Base-by-base conservation (phyloP, 92 coral and sea anemone species). In the Bergia puertoricense region DNA sequence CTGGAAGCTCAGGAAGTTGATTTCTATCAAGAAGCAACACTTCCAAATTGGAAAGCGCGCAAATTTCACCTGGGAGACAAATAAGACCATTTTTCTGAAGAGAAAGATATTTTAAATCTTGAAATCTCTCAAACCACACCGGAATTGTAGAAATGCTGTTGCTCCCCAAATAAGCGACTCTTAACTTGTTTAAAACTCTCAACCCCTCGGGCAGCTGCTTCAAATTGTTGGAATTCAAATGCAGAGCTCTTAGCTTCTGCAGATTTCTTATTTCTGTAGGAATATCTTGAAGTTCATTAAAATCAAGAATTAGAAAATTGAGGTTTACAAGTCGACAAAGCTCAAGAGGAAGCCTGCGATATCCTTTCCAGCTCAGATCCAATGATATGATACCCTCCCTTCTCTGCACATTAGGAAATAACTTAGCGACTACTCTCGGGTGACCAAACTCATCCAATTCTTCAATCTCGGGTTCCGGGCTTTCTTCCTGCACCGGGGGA, bases 41-140 rank as follows among this genome's bases (percentile, higher is more conserved):
- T 78, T 95, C 98, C 59, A 95, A 91, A 16, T 89, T 88, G 22
- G 30, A 62, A 79, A 95, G 86, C 45, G 89, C 71, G 40, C 94
- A 93, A 68, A 95, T 81, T 88, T 92, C 98, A 0, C 91, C 88
- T 0, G 98, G 98, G 71, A 95, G 83, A 77, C 94, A 90, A 20
- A 88, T 79, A 81, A 95, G 88, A 13, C 79, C 81, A 78, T 95
- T 95, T 76, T 87, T 89, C 73, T 95, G 96, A 74, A 95, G 81
- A 14, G 98, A 86, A 30, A 95, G 93, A 74, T 85, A 92, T 1
- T 89, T 89, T 0, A 95, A 84, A 15, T 86, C 88, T 23, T 88
- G 91, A 51, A 95, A 95, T 72, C 89, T 90, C 42, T 82, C 93
- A 71, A 95, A 15, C 98, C 98, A 95, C 57, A 90, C 94, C 6